Percentiles rank a stretch among this genome's conserved stretches.
These are phyloP conservation scores for Anthrax anthrax DNA, from an alignment of 2,888 invertebrate genomes.

Conservation along the genomic window DNA sequence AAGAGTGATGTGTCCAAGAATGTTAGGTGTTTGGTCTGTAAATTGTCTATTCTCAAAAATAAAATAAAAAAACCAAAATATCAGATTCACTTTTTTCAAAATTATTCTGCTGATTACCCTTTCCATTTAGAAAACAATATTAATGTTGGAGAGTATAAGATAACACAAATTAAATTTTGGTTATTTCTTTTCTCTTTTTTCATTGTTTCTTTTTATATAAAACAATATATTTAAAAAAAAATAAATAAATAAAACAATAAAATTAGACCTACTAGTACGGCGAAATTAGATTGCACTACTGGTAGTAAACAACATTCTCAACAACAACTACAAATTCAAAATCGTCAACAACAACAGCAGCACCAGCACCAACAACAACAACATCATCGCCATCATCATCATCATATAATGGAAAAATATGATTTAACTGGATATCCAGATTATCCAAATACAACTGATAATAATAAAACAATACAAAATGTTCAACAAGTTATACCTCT, in stretches of 20 bases:
- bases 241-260: not conserved
- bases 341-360: not conserved
- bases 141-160: not conserved
- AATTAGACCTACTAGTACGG: not conserved
- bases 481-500: constrained; percentile 17
- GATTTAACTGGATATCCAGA: not conserved
- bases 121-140: no score
- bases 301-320: not conserved
- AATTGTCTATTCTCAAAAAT: no score
- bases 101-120: no score
- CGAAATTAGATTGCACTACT: not conserved
- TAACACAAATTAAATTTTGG: not conserved
- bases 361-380: not conserved
- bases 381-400: not conserved
- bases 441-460: not conserved
- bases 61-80: no score
- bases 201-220: not conserved
- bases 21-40: no score
- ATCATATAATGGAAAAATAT: not conserved
- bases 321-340: not conserved
- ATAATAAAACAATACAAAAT: constrained; percentile 56
- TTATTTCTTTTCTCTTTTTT: not conserved
- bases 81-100: no score
- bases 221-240: no score
- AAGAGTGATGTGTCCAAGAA: no score